These are phyloP conservation scores for Aphodius granarius DNA, from an alignment of 2,888 invertebrate species.

Conservation along the genomic window DNA sequence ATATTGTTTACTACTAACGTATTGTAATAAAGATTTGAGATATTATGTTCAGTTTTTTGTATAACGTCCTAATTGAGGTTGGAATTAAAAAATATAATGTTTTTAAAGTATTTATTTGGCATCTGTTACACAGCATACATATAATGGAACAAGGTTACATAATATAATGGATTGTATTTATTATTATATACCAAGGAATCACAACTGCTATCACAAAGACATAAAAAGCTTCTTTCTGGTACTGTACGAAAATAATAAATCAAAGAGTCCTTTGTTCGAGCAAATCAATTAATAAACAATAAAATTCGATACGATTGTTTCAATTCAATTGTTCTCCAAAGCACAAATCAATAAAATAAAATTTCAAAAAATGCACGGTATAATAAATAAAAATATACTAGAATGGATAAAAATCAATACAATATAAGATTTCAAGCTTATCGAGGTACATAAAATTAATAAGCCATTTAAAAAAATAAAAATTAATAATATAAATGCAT, in stretches of 20 bases:
- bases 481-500: neutral
- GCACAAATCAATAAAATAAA: neutral
- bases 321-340: neutral
- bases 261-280: neutral
- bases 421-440: neutral
- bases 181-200: neutral
- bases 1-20: neutral
- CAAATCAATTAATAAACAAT: neutral
- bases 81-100: neutral
- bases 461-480: neutral
- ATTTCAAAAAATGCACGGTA: neutral
- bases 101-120: neutral
- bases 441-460: neutral
- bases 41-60: neutral
- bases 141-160: neutral
- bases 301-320: neutral
- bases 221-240: neutral
- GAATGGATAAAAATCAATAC: neutral
- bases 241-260: neutral
- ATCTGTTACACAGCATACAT: neutral
- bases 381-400: neutral
- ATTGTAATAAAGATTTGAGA: neutral
- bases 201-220: neutral
- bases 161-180: neutral
- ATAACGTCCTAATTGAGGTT: no score